Base-by-base conservation (phyloP, 1,140 invertebrate species). In the Planococcus citri region DNA sequence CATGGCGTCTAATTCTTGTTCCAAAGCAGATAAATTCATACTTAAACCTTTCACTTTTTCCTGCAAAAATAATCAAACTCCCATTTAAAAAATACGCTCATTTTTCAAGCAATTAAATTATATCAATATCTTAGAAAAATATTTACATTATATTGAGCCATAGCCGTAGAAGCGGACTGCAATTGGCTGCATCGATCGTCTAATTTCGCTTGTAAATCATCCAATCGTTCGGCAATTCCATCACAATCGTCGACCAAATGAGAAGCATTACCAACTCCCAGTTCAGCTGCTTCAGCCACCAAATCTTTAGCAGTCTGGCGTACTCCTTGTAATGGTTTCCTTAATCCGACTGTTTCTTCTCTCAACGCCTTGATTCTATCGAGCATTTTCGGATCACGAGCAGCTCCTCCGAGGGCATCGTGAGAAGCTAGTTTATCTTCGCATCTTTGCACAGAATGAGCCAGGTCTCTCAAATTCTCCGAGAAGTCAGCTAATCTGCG, bases 341-440 rank as follows among this genome's bases (percentile, higher is more conserved):
- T 86, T 41, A 95, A 78, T 27, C 84, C 86, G 1, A 84, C 81
- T 0, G 87, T 84, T 79, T 93, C 90, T 75, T 90, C 88, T 74
- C 85, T 79, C 60, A 89, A 80, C 72, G 83, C 83, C 82, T 90
- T 91, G 68, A 93, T 89, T 76, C 88, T 85, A 71, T 92, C 89
- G 57, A 92, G 79, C 72, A 92, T 79, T 79, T 91, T 91, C 6
- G 89, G 87, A 81, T 93, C 91, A 76, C 86, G 86, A 17, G 87
- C 85, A 37, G 88, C 86, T 72, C 87, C 87, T 57, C 88, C 89
- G 22, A 92, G 78, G 68, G 87, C 84, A 79, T 92, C 88, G 75
- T 93, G 90, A 17, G 89, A 88, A 17, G 87, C 84, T 1, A 93
- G 77, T 75, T 88, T 88, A 78, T 97, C 93, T 80, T 96, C 93